Conservation (phyloP, 2,113 vertebrate species). For the Prunella himalayana region DNA sequence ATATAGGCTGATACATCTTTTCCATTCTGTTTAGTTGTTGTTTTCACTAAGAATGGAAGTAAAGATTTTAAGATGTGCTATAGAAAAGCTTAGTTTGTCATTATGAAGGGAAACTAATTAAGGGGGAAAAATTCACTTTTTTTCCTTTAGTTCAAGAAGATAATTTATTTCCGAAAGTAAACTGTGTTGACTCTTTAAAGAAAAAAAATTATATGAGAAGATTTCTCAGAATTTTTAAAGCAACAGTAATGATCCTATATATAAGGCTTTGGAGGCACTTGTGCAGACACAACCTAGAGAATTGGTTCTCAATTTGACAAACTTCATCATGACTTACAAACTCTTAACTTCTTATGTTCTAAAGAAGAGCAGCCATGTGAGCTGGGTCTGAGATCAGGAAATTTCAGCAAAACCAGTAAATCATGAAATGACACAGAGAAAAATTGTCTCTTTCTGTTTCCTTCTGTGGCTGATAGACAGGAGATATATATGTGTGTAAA, state of each 20-base stretch:
- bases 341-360: not conserved
- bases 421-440: not conserved
- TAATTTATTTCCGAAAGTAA: not conserved
- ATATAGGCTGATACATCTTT: not conserved
- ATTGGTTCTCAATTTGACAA: not conserved
- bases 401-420: not conserved
- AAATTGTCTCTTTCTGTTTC: not conserved
- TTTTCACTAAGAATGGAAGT: not conserved
- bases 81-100: not conserved
- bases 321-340: not conserved
- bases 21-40: not conserved
- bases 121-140: not conserved
- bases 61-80: not conserved
- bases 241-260: not conserved
- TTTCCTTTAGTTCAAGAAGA: not conserved
- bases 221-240: not conserved
- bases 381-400: not conserved
- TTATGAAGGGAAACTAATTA: not conserved
- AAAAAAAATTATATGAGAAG: not conserved
- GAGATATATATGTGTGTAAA: not conserved
- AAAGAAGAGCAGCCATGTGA: not conserved
- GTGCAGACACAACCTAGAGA: not conserved
- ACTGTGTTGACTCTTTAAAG: not conserved
- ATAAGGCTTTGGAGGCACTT: fast-evolving
- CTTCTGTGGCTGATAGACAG: not conserved